Percentiles rank a stretch among this genome's conserved stretches.
Conservation (phyloP, 1,140 invertebrate species). For the Diorhabda carinulata region DNA sequence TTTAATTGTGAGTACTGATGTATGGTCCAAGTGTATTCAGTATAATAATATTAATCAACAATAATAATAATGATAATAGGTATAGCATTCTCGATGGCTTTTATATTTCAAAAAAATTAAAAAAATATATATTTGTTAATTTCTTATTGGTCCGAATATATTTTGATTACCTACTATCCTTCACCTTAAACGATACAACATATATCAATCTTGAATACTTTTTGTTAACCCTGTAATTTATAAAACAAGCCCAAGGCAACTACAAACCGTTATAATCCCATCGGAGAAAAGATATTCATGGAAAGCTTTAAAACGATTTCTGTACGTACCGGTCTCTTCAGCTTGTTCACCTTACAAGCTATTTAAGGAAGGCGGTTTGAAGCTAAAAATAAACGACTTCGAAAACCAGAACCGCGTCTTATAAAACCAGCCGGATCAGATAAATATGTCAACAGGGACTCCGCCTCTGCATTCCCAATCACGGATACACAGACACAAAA, state of each 20-base stretch:
- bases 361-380: slow-evolving; percentile 42
- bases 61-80: no score
- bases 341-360: slow-evolving; percentile 14
- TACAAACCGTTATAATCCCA: neutral
- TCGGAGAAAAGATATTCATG: neutral
- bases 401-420: slow-evolving; percentile 34
- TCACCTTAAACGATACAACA: no score
- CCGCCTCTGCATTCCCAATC: slow-evolving; percentile 41
- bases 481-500: slow-evolving; percentile 24
- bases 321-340: neutral
- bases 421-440: slow-evolving; percentile 43
- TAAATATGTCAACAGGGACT: slow-evolving; percentile 45
- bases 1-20: no score
- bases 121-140: no score
- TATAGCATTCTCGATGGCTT: no score
- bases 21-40: no score
- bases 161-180: no score
- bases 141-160: no score
- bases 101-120: no score
- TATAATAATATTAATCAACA: no score
- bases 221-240: no score
- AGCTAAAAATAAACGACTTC: slow-evolving; percentile 38
- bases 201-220: no score
- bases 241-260: neutral
- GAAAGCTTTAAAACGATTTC: neutral